Base-by-base conservation (phyloP, 2,888 invertebrate species). In the Molanna angustata region DNA sequence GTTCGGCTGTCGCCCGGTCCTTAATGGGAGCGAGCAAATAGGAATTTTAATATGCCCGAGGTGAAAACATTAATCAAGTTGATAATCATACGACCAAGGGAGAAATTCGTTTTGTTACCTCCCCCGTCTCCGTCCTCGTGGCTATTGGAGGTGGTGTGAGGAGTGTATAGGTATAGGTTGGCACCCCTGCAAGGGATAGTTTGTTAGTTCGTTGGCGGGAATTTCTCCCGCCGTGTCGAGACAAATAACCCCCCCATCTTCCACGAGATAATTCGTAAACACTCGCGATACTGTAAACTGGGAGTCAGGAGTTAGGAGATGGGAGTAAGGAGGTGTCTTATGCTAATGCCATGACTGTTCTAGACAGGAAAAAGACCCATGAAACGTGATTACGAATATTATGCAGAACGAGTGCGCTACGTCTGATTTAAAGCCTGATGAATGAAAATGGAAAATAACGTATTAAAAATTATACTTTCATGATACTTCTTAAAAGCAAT, bases 1-100 rank as follows among this genome's bases (percentile, higher is more conserved):
- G 37, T 9, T 37, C 18, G 17, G 37, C 16, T 37, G 37, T 37
- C 16, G 37, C 11, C 11, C 7, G 37, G 16, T 37, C 37, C 11
- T 37, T 41, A 4, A 41, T 39, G 18, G 17, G 14, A 43, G 40
- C 43, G 41, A 42, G 53, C 35, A 44, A 49, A 33, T 43, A 39
- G 58, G 58, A 51, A 58, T 58, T 58, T 58, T 58, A 58, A 58
- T 58, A 56, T 54, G 53, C 42, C 22, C 21, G 22, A 46, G 56
- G 58, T 45, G 49, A n/a, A 48, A 49, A 51, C 56, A 58, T 58
- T 58, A 58, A 56, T 58, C 58, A 58, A 37, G 56, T 40, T 54
- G 56, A 54, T 58, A 56, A 58, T 58, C 58, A 56, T 51, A 52
- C 42, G 39, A 37, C 27, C 40, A 47, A 22, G 37, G 41, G 48